A percentile compares a stretch with the other conserved stretches of the same genome.
Conservation (phyloP, 2,888 invertebrate species). For the Dryadula phaetusa region DNA sequence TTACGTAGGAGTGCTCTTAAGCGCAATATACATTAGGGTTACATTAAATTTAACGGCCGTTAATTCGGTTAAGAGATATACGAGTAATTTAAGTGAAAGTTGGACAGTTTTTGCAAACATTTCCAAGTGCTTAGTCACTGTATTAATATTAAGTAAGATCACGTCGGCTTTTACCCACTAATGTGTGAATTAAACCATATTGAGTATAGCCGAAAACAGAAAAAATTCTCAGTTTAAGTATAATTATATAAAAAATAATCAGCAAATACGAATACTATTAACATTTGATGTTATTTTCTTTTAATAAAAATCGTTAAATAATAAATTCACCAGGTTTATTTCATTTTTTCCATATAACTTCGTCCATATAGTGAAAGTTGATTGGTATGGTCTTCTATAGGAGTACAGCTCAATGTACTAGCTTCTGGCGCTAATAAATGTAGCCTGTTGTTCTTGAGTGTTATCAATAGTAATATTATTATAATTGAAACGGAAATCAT, state of each 20-base stretch:
- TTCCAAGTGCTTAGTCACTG: constrained; percentile 34
- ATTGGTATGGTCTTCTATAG: too few relatives aligned
- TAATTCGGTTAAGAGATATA: constrained; percentile 33
- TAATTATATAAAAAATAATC: too few relatives aligned
- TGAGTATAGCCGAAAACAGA: neutral
- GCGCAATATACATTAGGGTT: constrained; percentile 15
- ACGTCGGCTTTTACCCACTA: constrained; percentile 18
- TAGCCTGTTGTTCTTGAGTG: neutral
- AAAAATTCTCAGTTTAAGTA: too few relatives aligned
- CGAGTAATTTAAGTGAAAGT: constrained; percentile 39
- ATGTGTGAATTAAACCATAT: constrained; percentile 19
- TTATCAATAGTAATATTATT: neutral
- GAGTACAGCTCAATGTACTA: too few relatives aligned
- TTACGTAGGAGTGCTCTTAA: constrained; percentile 15
- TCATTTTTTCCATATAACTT: too few relatives aligned
- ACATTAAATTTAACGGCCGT: constrained; percentile 32
- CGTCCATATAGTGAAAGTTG: too few relatives aligned
- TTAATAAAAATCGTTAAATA: too few relatives aligned
- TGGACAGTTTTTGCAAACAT: constrained; percentile 22
- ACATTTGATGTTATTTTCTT: too few relatives aligned
- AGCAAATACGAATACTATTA: too few relatives aligned
- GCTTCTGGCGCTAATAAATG: too few relatives aligned
- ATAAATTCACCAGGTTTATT: too few relatives aligned
- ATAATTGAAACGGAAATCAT: too few relatives aligned
- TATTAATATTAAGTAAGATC: constrained; percentile 21